These are phyloP conservation scores for Numenius phaeopus DNA, from an alignment of 2,797 vertebrate species.

Conservation along the genomic window DNA sequence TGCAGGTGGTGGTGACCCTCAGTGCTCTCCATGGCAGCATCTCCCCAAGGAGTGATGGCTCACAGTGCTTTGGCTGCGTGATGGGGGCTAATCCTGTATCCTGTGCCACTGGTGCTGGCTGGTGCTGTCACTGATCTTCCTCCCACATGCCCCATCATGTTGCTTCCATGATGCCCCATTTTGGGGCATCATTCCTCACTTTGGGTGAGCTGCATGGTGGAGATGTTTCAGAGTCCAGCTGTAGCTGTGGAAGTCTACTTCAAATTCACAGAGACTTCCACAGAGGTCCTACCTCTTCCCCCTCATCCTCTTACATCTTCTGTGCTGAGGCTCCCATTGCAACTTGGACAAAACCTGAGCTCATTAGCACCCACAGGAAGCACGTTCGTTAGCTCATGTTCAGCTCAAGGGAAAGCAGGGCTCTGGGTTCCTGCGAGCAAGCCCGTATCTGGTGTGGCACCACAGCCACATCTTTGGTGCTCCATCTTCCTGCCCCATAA, in stretches of 20 bases:
- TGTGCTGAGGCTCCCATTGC: not conserved
- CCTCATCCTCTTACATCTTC: not conserved
- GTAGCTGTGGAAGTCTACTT: not conserved
- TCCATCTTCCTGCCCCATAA: conserved; percentile 26
- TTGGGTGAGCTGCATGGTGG: not conserved
- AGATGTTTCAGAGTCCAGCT: not conserved
- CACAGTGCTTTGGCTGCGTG: accelerated
- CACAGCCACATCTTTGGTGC: not conserved
- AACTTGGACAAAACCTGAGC: not conserved
- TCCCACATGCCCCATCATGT: accelerated
- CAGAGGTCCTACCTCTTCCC: not conserved
- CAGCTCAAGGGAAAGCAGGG: not conserved
- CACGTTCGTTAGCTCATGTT: accelerated
- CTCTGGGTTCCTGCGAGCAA: not conserved
- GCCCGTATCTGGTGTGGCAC: not conserved
- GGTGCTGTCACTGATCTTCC: not conserved
- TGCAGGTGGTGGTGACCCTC: not conserved
- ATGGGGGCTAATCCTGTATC: not conserved
- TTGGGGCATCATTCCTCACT: not conserved
- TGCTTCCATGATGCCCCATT: no score
- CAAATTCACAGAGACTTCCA: not conserved
- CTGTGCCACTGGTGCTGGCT: accelerated
- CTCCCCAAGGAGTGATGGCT: not conserved
- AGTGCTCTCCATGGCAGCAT: not conserved
- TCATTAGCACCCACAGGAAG: not conserved